These are phyloP conservation scores for Delia radicum DNA, from an alignment of 1,140 invertebrate species.

Conservation along the genomic window DNA sequence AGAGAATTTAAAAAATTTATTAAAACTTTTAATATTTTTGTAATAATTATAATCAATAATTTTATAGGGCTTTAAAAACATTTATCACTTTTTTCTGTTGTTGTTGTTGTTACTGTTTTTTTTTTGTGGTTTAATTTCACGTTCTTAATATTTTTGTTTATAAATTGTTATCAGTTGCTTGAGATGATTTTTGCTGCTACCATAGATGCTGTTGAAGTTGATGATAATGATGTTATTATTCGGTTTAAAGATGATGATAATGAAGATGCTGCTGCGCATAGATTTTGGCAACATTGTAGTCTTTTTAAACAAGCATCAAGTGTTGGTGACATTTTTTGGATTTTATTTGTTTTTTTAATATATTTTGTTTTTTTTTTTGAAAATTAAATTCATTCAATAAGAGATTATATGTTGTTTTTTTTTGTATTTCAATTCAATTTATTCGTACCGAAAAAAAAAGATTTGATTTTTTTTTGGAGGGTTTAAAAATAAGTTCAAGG, in stretches of 20 bases:
- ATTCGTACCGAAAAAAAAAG: not conserved
- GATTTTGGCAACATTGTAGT: slow-evolving; percentile 17
- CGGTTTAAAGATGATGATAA: too few relatives aligned
- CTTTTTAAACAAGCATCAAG: slow-evolving; percentile 22
- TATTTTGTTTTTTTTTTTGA: not conserved
- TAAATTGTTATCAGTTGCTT: not conserved
- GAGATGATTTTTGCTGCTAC: not conserved
- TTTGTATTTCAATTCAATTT: not conserved
- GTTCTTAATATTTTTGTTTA: too few relatives aligned
- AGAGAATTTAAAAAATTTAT: not conserved
- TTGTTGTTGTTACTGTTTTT: too few relatives aligned
- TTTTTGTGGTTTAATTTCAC: too few relatives aligned
- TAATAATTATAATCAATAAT: too few relatives aligned
- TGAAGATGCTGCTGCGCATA: slow-evolving; percentile 6
- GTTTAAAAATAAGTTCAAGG: slow-evolving; percentile 12
- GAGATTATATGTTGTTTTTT: not conserved
- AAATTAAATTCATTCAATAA: not conserved
- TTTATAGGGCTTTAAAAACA: too few relatives aligned
- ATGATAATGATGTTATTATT: not conserved
- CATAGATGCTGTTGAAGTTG: not conserved
- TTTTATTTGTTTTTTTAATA: not conserved
- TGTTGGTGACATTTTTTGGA: slow-evolving; percentile 25
- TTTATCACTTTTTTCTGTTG: too few relatives aligned
- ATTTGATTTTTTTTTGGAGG: not conserved
- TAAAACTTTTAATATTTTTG: too few relatives aligned